Conservation (phyloP, 2,113 vertebrate species). For the Cryptomyrus ogoouensis region DNA sequence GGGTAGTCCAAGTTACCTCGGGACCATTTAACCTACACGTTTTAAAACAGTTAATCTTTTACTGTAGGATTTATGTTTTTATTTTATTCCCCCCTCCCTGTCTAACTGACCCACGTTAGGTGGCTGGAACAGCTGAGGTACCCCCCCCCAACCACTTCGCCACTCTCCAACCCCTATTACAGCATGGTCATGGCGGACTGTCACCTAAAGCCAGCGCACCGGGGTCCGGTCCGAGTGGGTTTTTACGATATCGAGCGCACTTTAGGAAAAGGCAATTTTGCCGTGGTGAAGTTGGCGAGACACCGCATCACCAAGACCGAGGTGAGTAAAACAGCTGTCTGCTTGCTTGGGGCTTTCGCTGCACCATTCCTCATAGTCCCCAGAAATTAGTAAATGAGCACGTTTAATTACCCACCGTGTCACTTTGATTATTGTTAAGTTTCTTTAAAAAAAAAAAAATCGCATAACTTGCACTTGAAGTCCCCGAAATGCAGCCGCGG, state of each 20-base stretch:
- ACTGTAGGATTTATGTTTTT: neutral
- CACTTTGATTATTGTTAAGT: neutral
- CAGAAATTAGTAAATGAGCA: neutral
- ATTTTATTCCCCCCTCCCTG: neutral
- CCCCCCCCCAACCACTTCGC: constrained; percentile 35
- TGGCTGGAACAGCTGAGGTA: constrained; percentile 20
- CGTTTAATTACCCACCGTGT: neutral
- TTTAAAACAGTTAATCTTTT: neutral
- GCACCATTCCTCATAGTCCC: neutral
- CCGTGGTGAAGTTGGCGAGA: constrained; percentile 75
- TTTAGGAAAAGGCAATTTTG: constrained; percentile 76
- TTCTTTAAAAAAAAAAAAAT: neutral
- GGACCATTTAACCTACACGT: neutral
- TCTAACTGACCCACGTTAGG: neutral
- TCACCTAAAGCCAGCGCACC: constrained; percentile 58
- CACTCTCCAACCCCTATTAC: constrained; percentile 19
- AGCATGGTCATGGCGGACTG: constrained; percentile 75
- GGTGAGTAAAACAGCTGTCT: constrained; percentile 51
- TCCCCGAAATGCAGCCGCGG: neutral
- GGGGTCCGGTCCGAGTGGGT: constrained; percentile 68
- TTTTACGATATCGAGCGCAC: constrained; percentile 77
- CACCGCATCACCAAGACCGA: constrained; percentile 79
- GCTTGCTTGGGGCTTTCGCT: neutral
- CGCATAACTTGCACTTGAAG: neutral
- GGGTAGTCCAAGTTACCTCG: constrained; percentile 15